These are phyloP conservation scores for Eretmocerus hayati DNA, from an alignment of 2,888 invertebrate species.

Conservation along the genomic window DNA sequence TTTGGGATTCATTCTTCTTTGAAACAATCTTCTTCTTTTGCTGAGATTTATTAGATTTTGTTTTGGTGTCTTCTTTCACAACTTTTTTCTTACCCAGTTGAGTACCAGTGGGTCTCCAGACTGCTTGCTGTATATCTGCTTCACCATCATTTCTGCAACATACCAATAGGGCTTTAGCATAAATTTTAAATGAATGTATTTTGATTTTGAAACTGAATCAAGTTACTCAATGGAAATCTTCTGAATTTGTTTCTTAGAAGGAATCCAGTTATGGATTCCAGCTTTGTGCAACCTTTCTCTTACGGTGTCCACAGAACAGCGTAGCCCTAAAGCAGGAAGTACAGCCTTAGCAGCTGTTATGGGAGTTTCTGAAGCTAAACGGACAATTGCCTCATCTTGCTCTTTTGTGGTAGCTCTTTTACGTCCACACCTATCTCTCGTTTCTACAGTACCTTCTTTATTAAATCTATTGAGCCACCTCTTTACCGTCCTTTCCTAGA, in stretches of 20 bases:
- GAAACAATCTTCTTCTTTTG: constrained; percentile 30
- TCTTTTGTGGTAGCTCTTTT: constrained; percentile 43
- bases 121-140: constrained; percentile 39
- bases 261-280: constrained; percentile 45
- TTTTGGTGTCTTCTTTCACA: constrained; percentile 26
- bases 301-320: constrained; percentile 43
- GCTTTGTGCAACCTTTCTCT: constrained; percentile 44
- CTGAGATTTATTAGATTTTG: constrained; percentile 22
- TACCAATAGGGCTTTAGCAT: too few species aligned
- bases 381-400: constrained; percentile 43
- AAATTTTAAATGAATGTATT: too few species aligned
- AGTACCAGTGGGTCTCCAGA: constrained; percentile 45
- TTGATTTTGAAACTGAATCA: too few species aligned
- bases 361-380: constrained; percentile 41
- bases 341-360: constrained; percentile 45
- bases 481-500: constrained; percentile 44
- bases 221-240: constrained; percentile 41
- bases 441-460: constrained; percentile 44
- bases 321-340: constrained; percentile 42
- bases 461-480: constrained; percentile 44
- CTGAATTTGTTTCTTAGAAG: constrained; percentile 43
- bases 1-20: constrained; percentile 24
- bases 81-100: constrained; percentile 41
- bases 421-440: constrained; percentile 42
- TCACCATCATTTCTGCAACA: constrained; percentile 32